These are phyloP conservation scores for Cyclargus thomasi DNA, from an alignment of 1,140 invertebrate species.

Conservation along the genomic window DNA sequence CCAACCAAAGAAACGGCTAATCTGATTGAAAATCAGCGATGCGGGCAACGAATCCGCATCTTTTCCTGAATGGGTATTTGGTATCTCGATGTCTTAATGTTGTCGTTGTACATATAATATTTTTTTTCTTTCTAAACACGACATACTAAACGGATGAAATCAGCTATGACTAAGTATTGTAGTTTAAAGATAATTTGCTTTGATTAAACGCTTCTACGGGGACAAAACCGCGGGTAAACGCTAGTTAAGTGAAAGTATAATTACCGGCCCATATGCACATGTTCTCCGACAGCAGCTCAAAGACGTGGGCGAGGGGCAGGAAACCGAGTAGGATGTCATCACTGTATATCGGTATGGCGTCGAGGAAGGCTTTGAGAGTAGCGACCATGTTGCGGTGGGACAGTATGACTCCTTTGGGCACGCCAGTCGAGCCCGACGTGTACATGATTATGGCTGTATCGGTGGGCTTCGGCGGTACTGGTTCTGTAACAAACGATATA, in stretches of 20 bases:
- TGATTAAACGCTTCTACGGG: too few relatives aligned
- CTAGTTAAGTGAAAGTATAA: neutral
- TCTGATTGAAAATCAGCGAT: too few relatives aligned
- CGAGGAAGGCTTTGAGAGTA: conserved; percentile 91
- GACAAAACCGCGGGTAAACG: too few relatives aligned
- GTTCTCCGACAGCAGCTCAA: conserved; percentile 91
- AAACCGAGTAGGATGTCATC: conserved; percentile 95
- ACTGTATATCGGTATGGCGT: conserved; percentile 82
- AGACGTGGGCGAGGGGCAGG: conserved; percentile 97
- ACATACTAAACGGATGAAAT: too few relatives aligned
- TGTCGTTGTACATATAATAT: too few relatives aligned
- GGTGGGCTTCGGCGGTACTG: conserved; percentile 77
- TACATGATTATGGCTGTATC: conserved; percentile 97
- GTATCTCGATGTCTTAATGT: too few relatives aligned
- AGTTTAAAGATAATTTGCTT: too few relatives aligned
- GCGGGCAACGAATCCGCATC: too few relatives aligned
- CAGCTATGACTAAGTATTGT: too few relatives aligned
- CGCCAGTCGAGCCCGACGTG: conserved; percentile 94
- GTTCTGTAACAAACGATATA: conserved; percentile 46
- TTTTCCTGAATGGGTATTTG: too few relatives aligned
- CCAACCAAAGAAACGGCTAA: too few relatives aligned
- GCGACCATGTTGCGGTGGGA: conserved; percentile 94
- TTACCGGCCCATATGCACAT: conserved; percentile 80
- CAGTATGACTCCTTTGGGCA: conserved; percentile 90
- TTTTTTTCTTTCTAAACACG: too few relatives aligned